Base-by-base conservation (phyloP, 2,888 invertebrate species). In the Microplitis manilae region DNA sequence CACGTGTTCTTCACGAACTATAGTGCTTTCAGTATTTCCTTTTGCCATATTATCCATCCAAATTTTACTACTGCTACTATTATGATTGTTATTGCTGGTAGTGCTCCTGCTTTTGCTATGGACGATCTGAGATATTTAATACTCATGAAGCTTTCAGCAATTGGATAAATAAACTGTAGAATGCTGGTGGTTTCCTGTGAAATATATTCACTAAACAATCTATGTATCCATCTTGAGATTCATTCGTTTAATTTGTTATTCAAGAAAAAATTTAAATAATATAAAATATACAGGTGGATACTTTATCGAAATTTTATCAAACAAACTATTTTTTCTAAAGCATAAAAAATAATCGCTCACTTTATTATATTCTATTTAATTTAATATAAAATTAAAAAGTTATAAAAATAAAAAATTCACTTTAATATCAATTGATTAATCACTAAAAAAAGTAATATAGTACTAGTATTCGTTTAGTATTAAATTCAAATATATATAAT, bases 71-170 rank as follows among this genome's bases (percentile, higher is more conserved):
- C 30, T 50, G 2, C 8, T 8, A 50, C 50, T 50, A 30, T 30
- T 30, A 30, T 9, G 8, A 50, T 50, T 30, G 30, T 50, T 50
- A 50, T 8, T 50, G 9, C 13, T 50, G 13, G 50, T 50, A 50
- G 8, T 60, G 62, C 69, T 50, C 0, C 4, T 50, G 50, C 9
- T 50, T 9, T 50, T 60, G 62, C 69, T 68, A 30, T 20, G 68
- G 62, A 68, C 69, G 68, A 69, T 68, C 62, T 41, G 68, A 69
- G 75, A 75, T 75, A 75, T 75, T 75, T 75, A 75, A 68, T 68
- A 61, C 75, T 75, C 50, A 41, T 69, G 75, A 69, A 69, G 75
- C 61, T 75, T 75, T 75, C 68, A 39, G 38, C 69, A 62, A 69
- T 75, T 69, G 69, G 64, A 75, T 75, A 69, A 75, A 75, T 75